Conservation (phyloP, 2,113 vertebrate genomes). For the Polypterus senegalus region DNA sequence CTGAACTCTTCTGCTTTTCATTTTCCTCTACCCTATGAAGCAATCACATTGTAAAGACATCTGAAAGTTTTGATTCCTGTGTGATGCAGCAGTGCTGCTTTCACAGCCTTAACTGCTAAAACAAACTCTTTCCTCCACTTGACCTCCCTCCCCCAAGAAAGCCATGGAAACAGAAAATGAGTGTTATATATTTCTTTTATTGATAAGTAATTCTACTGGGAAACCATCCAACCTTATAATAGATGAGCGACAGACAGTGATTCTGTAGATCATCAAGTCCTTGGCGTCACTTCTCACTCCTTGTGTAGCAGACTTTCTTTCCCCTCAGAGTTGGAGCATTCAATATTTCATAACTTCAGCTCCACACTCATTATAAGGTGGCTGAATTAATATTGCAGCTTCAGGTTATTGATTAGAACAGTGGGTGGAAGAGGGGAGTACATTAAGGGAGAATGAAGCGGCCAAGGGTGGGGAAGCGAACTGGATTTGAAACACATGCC, state of each 20-base stretch:
- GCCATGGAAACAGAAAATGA: constrained; percentile 11
- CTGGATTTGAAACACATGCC: constrained; percentile 21
- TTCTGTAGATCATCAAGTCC: constrained; percentile 4
- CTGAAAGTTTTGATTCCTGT: too few relatives aligned
- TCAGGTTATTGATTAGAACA: constrained; percentile 19
- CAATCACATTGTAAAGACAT: too few relatives aligned
- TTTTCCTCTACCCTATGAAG: too few relatives aligned
- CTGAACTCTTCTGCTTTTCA: too few relatives aligned
- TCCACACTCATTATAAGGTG: constrained; percentile 10
- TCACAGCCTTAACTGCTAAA: not conserved
- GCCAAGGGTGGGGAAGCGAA: constrained; percentile 11
- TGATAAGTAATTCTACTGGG: constrained; percentile 2
- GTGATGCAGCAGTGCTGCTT: not conserved
- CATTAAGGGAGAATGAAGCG: constrained; percentile 23
- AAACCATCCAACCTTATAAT: constrained; percentile 9
- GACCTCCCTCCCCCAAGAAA: constrained; percentile 6
- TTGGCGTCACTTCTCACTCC: constrained; percentile 5
- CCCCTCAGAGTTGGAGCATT: constrained; percentile 6
- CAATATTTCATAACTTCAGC: constrained; percentile 16
- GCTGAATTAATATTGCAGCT: constrained; percentile 14
- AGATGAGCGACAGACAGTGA: not conserved
- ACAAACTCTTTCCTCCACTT: not conserved
- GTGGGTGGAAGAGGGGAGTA: constrained; percentile 17
- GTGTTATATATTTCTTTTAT: constrained; percentile 3
- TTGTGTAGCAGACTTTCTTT: constrained; percentile 17